These are phyloP conservation scores for Tolmerus cingulatus DNA, from an alignment of 2,888 invertebrate genomes.

Conservation along the genomic window DNA sequence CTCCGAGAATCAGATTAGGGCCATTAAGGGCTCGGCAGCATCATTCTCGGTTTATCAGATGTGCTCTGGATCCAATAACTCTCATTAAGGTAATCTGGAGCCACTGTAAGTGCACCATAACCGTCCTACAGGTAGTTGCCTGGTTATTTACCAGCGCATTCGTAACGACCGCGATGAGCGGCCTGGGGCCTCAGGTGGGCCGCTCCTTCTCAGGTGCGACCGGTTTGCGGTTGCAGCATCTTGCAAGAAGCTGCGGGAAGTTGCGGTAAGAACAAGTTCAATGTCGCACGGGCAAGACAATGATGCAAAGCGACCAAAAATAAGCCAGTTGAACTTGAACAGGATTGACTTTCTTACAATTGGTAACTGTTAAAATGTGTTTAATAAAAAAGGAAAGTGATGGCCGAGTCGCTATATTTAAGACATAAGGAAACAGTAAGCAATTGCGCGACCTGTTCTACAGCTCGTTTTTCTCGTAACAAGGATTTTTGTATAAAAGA, in stretches of 20 bases:
- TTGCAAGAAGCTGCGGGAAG: background rate
- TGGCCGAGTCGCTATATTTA: background rate
- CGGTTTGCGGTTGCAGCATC: background rate
- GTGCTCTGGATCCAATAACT: background rate
- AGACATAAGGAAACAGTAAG: background rate
- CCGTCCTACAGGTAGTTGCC: background rate
- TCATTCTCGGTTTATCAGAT: background rate
- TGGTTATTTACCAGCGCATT: background rate
- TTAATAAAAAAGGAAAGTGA: background rate
- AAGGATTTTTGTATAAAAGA: background rate
- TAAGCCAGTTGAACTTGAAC: background rate
- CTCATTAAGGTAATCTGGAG: background rate
- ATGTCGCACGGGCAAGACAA: background rate
- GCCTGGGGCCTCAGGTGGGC: background rate
- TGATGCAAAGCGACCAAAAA: background rate
- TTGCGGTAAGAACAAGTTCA: background rate
- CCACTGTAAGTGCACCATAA: background rate
- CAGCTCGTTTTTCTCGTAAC: background rate
- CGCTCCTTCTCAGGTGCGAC: background rate
- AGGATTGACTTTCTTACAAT: background rate
- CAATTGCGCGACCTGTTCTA: background rate
- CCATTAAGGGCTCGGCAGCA: background rate
- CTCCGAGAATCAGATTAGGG: background rate
- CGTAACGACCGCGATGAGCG: background rate
- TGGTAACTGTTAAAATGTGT: background rate